Conservation (phyloP, 2,797 vertebrate species). For the Poeciliopsis presidionis region DNA sequence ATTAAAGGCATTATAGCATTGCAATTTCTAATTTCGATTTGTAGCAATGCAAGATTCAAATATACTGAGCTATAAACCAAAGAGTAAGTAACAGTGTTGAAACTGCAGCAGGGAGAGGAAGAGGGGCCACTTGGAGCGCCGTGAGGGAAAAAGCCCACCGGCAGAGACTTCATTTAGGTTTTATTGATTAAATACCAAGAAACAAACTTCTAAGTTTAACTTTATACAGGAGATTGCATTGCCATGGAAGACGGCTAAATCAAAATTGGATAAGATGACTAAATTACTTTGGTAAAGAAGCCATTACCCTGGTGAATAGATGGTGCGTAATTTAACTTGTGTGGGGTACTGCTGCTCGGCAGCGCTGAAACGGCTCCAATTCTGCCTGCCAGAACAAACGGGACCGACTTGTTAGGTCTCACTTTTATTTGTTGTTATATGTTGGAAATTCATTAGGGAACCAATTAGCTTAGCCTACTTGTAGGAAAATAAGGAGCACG, state of each 20-base stretch:
- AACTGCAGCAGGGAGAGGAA: neutral
- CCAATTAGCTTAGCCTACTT: slow-evolving; percentile 43
- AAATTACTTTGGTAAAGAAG: slow-evolving; percentile 10
- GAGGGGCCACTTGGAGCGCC: slow-evolving; percentile 6
- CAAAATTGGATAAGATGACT: neutral
- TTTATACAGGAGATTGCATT: neutral
- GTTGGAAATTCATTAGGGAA: slow-evolving; percentile 20
- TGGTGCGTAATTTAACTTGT: slow-evolving; percentile 49
- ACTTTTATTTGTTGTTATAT: slow-evolving; percentile 24
- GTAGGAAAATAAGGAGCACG: slow-evolving; percentile 19
- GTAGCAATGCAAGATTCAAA: slow-evolving; percentile 1
- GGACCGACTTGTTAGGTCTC: neutral
- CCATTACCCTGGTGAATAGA: slow-evolving; percentile 17
- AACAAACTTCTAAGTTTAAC: slow-evolving; percentile 42
- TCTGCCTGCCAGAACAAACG: neutral
- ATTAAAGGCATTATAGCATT: slow-evolving; percentile 7
- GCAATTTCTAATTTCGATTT: neutral
- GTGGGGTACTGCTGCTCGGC: neutral
- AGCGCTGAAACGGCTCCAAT: slow-evolving; percentile 11
- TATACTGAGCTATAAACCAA: neutral
- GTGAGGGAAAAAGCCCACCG: slow-evolving; percentile 11
- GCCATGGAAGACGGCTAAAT: neutral
- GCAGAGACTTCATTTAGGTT: slow-evolving; percentile 31
- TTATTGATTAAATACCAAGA: slow-evolving; percentile 31
- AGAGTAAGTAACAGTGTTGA: neutral